Evolutionary conservation across 2,797 vertebrate species (phyloP), one percentile per base, ranked within the genome.

Genomic region (Betta splendens): DNA sequence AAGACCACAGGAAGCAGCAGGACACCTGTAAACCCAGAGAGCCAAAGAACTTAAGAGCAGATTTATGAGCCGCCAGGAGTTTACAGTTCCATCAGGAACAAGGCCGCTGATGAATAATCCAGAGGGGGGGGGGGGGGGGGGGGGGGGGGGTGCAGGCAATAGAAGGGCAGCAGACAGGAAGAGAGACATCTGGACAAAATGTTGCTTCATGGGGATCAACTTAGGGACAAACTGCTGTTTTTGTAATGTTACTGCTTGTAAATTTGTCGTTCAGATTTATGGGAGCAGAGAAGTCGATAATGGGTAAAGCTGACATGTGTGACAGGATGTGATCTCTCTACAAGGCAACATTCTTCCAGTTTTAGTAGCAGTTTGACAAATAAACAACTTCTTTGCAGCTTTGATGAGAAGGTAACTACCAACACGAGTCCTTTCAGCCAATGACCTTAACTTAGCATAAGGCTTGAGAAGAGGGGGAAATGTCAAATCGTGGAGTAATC

Each of bases 1-100:
- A 45, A 70, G 74, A 61, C 72, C 75, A 75, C 33, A 9, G 77
- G 69, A 87, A 81, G 74, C 39, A 20, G 54, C 38, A 57, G 46
- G 53, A 62, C 69, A 31, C 69, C 86, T 75, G 80, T 83, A 66
- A 55, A 59, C 29, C 52, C 2, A 9, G 59, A 58, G 56, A 74
- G 81, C 74, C 68, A 69, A 84, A 82, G 77, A 69, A 58, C 79
- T 89, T 85, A 85, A 80, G 85, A 48, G 37, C 3, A 79, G 80
- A 89, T 89, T 85, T 77, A 89, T 82, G 75, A 71, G 80, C 76
- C 72, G 71, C 64, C 81, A 62, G 47, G 17, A 44, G 49, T 85
- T 85, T 77, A 83, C 56, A 72, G 72, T 75, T 85, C 75, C 63
- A 79, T 84, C 81, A 80, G 59, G 64, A 77, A 60, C 48, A 72